Conservation (phyloP, 2,113 vertebrate species). For the Marmota monax region DNA sequence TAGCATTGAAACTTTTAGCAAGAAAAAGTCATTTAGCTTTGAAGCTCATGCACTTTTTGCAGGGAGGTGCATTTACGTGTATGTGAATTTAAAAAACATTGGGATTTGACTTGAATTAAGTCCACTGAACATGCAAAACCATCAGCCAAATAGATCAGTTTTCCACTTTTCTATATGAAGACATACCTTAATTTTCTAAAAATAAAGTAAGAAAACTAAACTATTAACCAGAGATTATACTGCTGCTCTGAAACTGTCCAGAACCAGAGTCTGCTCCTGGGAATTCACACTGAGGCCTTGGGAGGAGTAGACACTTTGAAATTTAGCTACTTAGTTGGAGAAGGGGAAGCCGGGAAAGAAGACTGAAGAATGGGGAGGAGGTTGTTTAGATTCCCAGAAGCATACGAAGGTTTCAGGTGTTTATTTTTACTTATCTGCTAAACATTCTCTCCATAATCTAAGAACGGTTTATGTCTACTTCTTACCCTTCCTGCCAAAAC, state of each 20-base stretch:
- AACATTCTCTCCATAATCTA: neutral
- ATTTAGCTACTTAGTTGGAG: neutral
- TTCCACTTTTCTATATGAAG: neutral
- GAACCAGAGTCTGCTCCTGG: neutral
- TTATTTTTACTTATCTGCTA: neutral
- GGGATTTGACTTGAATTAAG: neutral
- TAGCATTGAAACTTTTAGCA: conserved; percentile 13
- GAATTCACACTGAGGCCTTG: neutral
- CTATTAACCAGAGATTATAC: neutral
- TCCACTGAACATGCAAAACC: neutral
- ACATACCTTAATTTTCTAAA: conserved; percentile 20
- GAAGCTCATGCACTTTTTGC: neutral
- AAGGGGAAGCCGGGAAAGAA: neutral
- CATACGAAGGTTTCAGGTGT: neutral
- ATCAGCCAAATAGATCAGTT: neutral
- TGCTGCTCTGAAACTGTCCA: neutral
- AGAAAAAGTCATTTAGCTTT: conserved; percentile 44
- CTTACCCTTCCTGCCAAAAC: neutral
- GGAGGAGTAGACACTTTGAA: neutral
- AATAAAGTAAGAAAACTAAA: neutral
- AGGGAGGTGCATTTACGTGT: rapidly evolving
- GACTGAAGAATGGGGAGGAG: neutral
- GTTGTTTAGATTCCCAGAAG: neutral
- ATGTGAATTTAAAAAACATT: neutral
- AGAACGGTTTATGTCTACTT: neutral